These are phyloP conservation scores for Listrodromus nycthemerus DNA, from an alignment of 2,888 invertebrate species.

Conservation along the genomic window DNA sequence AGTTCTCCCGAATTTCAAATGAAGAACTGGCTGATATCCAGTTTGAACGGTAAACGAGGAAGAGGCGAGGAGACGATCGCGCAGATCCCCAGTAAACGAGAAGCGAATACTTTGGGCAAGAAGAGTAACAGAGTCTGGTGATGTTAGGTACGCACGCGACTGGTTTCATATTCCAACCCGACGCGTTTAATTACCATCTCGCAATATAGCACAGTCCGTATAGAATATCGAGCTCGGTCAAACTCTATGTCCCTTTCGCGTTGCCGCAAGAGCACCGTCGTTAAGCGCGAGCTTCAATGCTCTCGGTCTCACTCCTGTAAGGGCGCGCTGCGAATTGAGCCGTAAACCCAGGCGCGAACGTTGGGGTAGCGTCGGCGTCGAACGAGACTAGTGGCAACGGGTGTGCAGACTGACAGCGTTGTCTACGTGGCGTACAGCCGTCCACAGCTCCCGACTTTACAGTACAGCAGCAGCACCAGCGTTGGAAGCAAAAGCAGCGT, in stretches of 20 bases:
- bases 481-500: constrained; percentile 70
- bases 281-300: constrained; percentile 39
- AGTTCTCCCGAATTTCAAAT: no score
- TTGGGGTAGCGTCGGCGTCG: constrained; percentile 48
- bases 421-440: constrained; percentile 56
- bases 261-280: constrained; percentile 34
- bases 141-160: constrained; percentile 41
- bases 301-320: constrained; percentile 79
- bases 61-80: constrained; percentile 24
- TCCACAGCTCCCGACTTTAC: constrained; percentile 39
- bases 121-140: constrained; percentile 55
- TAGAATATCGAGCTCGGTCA: constrained; percentile 5
- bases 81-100: constrained; percentile 41
- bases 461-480: constrained; percentile 52
- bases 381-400: constrained; percentile 54
- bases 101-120: constrained; percentile 52
- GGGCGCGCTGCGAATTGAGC: constrained; percentile 82
- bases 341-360: constrained; percentile 78
- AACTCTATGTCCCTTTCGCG: constrained; percentile 54
- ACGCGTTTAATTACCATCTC: constrained; percentile 81
- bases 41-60: constrained; percentile 8
- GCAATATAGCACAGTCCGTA: constrained; percentile 37
- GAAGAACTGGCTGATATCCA: constrained; percentile 23
- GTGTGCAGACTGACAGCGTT: constrained; percentile 59
- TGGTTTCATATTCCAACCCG: constrained; percentile 70